Percentiles rank a stretch among this genome's conserved stretches.
phyloP scores from a whole-genome alignment of 2,888 invertebrate species.

The Prionchulus punctatus region DNA sequence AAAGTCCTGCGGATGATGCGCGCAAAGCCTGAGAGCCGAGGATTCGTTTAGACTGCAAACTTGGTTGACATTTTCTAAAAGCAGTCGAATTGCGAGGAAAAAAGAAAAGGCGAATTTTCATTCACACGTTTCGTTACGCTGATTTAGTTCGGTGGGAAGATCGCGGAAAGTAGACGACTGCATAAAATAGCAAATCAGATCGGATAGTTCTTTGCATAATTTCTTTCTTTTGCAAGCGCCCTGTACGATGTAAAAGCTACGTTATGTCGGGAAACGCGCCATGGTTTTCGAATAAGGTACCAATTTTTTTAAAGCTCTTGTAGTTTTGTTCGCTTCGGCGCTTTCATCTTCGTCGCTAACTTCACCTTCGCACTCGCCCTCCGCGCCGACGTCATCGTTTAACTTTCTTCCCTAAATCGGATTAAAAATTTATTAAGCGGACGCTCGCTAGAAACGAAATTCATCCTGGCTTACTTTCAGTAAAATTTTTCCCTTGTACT shows the following conservation, averaged over 20 bases:
- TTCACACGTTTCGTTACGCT: no score
- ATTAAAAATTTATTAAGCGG: neutral
- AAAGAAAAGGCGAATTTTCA: no score
- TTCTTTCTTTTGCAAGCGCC: constrained; percentile 15
- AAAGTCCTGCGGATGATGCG: constrained; percentile 34
- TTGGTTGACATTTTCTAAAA: constrained; percentile 28
- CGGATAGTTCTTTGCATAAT: constrained; percentile 39
- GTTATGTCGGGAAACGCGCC: neutral
- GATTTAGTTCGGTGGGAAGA: constrained; percentile 18
- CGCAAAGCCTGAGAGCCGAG: constrained; percentile 31
- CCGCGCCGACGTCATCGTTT: constrained; percentile 22
- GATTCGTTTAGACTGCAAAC: constrained; percentile 23
- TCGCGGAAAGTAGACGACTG: constrained; percentile 29
- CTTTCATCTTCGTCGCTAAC: constrained; percentile 44
- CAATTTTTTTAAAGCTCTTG: constrained; percentile 4
- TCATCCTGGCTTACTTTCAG: neutral
- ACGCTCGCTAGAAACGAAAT: neutral
- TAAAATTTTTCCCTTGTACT: constrained; percentile 38
- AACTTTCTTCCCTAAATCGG: constrained; percentile 39
- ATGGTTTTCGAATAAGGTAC: neutral
- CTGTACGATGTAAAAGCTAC: neutral
- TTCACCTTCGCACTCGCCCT: constrained; percentile 34
- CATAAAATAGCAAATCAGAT: constrained; percentile 35
- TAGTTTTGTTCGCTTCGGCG: constrained; percentile 23
- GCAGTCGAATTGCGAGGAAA: no score